Evolutionary conservation across 2,113 vertebrate genomes (phyloP).

Genomic region (Meles meles): DNA sequence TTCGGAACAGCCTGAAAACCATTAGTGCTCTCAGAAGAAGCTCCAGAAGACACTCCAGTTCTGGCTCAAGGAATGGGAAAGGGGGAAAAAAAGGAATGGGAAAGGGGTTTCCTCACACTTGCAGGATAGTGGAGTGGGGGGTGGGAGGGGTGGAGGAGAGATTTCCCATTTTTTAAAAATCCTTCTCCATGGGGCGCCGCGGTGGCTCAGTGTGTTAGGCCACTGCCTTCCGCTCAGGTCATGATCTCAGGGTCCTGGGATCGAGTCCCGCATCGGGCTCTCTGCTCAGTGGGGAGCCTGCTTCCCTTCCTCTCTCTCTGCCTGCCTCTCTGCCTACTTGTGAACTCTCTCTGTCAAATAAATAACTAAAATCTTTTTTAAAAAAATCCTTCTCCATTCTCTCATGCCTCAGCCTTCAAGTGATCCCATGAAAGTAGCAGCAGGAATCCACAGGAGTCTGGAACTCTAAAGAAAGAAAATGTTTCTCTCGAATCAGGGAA

Average conservation of each 20-base stretch:
- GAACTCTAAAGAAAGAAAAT: neutral
- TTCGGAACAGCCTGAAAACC: neutral
- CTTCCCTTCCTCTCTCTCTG: too few species aligned
- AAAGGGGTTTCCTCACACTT: neutral
- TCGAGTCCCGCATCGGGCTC: too few species aligned
- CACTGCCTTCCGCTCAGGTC: too few species aligned
- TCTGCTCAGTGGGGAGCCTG: too few species aligned
- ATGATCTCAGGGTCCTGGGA: too few species aligned
- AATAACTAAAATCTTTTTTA: too few species aligned
- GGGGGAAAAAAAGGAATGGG: neutral
- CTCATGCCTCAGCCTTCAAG: neutral
- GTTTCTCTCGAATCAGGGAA: neutral
- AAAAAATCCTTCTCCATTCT: neutral
- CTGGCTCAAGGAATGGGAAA: neutral
- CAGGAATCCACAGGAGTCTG: neutral
- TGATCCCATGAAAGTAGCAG: too few species aligned
- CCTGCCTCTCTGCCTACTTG: too few species aligned
- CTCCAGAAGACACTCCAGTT: neutral
- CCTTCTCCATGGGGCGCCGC: neutral
- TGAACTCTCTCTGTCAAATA: too few species aligned
- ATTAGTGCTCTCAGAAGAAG: neutral
- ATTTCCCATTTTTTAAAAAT: neutral
- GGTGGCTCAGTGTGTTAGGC: too few species aligned
- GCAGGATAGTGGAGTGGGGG: rapidly evolving
- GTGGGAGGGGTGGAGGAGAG: rapidly evolving